Percentiles rank a stretch among this genome's conserved stretches.
Conservation (phyloP, 2,797 vertebrate genomes). For the Alauda arvensis region DNA sequence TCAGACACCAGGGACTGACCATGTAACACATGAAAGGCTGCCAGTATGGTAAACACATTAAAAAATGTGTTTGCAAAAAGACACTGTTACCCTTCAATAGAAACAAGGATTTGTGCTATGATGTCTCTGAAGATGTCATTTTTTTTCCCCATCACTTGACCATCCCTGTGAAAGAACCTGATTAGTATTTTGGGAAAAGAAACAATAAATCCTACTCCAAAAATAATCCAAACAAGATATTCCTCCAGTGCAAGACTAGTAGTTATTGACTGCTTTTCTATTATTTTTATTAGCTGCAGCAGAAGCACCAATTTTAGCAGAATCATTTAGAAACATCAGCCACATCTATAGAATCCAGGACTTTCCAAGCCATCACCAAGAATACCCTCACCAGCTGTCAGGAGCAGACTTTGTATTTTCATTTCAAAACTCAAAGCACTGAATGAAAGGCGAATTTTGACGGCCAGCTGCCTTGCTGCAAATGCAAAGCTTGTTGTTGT, state of each 20-base stretch:
- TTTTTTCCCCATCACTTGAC: background rate
- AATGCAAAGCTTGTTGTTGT: background rate
- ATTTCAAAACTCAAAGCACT: background rate
- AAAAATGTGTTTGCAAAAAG: background rate
- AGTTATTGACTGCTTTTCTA: background rate
- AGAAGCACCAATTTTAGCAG: background rate
- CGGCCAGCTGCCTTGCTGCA: slow-evolving; percentile 21
- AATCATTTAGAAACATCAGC: background rate
- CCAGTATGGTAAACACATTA: background rate
- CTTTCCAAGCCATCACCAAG: background rate
- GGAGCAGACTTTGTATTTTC: background rate
- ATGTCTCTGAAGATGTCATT: background rate
- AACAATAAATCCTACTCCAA: background rate
- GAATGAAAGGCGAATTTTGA: background rate
- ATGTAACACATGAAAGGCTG: background rate
- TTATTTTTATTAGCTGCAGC: background rate
- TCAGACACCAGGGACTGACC: background rate
- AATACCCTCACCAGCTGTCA: background rate
- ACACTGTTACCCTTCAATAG: background rate
- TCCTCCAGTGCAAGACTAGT: background rate
- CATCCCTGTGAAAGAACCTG: background rate
- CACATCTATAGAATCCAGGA: background rate
- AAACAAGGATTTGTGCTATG: background rate
- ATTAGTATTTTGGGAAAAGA: background rate
- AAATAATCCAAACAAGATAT: background rate